Base-by-base conservation (phyloP, 1,140 invertebrate species). In the Wiebesia pumilae region DNA sequence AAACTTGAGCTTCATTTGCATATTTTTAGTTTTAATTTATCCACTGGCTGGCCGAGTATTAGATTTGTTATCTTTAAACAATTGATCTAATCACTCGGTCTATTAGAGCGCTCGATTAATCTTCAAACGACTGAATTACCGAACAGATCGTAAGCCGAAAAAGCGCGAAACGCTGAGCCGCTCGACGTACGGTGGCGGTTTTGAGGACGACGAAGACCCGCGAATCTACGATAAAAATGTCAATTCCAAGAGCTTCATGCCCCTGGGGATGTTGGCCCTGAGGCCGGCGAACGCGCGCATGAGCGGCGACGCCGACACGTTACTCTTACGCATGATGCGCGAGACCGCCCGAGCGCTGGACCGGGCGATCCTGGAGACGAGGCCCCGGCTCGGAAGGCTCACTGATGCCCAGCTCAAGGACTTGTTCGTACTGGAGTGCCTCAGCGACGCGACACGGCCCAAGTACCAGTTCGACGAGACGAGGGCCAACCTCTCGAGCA, bases 211-310 rank as follows among this genome's bases (percentile, higher is more conserved):
- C 19, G 93, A 93, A 10, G 91, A 92, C 14, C 43, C 85, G 38
- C 79, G 88, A 3, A 80, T 69, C 67, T 89, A 91, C 85, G 91
- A 91, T 58, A 87, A 84, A 27, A 73, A 24, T 16, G 40, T 91
- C 9, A 93, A 94, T 85, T 93, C 93, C 27, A 94, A 94, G 82
- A 93, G 90, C 83, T 93, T 93, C 79, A 94, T 94, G 93, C 93
- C 93, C 0, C 89, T 93, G 43, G 93, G 93, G 1, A 94, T 94
- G 93, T 89, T 94, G 12, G 93, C 92, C 0, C 83, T 94, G 10
- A 91, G 93, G 73, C 92, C 93, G 4, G 90, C 91, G 12, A 90
- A 91, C 16, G 87, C 92, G 40, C 92, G 90, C 40, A 82, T 92
- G 35, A 88, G 86, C 78, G 90, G 90, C 38, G 88, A 87, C 43